phyloP scores from a whole-genome alignment of 2,113 vertebrate species.

The Himantopus leucocephalus region DNA sequence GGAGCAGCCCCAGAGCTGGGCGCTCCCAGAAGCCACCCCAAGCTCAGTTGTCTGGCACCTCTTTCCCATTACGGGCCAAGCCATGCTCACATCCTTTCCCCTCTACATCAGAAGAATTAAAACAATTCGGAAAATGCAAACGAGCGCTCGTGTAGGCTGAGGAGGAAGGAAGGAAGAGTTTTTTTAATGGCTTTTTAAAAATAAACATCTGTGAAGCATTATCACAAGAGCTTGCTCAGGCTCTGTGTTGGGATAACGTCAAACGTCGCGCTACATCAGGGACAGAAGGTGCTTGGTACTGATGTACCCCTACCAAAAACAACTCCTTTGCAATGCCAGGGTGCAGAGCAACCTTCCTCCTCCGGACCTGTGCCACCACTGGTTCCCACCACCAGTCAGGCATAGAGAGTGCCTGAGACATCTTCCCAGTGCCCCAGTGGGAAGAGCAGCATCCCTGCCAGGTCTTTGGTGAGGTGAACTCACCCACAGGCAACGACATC shows the following conservation, averaged over 20 bases:
- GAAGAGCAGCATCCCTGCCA: neutral
- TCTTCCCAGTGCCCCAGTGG: neutral
- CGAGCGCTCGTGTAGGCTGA: rapidly evolving
- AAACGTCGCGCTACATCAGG: neutral
- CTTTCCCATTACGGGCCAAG: neutral
- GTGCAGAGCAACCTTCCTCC: neutral
- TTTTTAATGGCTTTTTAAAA: neutral
- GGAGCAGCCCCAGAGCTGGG: neutral
- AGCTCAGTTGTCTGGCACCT: neutral
- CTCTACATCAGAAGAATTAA: neutral
- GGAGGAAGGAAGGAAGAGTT: neutral
- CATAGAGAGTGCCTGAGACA: neutral
- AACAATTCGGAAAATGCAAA: neutral
- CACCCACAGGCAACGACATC: neutral
- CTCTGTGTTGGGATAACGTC: neutral
- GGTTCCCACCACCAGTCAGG: neutral
- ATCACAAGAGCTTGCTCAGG: neutral
- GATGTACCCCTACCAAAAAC: neutral
- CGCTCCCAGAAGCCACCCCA: neutral
- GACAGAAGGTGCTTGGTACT: neutral
- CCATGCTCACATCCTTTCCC: neutral
- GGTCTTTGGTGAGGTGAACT: neutral
- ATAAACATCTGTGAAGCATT: neutral
- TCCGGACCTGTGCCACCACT: rapidly evolving
- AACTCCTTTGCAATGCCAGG: neutral